phyloP scores from a whole-genome alignment of 2,888 invertebrate species.

The Anodontia alba region DNA sequence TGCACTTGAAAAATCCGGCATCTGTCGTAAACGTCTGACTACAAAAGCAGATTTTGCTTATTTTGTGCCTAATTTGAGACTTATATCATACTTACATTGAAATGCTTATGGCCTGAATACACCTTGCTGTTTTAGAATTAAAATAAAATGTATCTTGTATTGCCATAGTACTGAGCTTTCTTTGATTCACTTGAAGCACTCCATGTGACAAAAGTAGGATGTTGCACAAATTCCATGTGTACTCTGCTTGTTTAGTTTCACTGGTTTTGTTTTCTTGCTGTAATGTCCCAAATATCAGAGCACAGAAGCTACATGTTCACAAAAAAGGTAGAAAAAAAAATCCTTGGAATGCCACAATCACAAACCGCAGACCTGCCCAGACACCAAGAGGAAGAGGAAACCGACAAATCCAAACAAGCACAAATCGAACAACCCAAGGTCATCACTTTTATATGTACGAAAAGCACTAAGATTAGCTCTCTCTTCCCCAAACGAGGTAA shows the following conservation, averaged over 20 bases:
- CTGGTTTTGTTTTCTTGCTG: background rate
- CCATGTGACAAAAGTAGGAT: constrained; percentile 2
- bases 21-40: too few relatives aligned
- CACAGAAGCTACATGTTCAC: background rate
- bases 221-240: background rate
- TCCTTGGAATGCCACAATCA: too few relatives aligned
- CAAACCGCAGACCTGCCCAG: too few relatives aligned
- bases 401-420: too few relatives aligned
- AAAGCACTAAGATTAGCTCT: too few relatives aligned
- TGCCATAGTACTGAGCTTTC: background rate
- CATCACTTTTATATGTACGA: too few relatives aligned
- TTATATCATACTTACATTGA: background rate
- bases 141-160: too few relatives aligned
- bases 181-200: background rate
- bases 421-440: background rate
- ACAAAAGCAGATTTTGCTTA: background rate
- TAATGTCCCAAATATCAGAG: background rate
- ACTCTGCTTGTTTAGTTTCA: background rate
- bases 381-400: too few relatives aligned
- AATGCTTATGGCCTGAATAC: background rate
- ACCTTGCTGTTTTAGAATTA: background rate
- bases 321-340: too few relatives aligned
- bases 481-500: too few relatives aligned
- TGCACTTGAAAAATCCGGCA: too few relatives aligned
- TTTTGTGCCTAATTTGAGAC: background rate